Percentiles rank a stretch among this genome's conserved stretches.
Evolutionary conservation across 2,888 invertebrate genomes (phyloP).

Genomic region (Creontiades dilutus): DNA sequence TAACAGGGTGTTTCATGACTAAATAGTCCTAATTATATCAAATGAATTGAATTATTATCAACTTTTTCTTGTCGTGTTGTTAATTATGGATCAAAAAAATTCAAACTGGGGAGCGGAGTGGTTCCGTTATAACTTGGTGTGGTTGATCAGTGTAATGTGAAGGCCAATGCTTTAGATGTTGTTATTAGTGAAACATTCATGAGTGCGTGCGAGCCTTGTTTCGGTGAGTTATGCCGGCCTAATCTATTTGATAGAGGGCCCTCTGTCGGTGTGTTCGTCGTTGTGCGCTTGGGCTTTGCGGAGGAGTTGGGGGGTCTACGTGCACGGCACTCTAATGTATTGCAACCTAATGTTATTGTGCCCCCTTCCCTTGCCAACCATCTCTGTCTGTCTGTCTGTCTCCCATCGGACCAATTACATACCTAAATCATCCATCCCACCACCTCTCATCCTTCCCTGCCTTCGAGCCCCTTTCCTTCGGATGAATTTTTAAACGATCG

Average conservation of each 20-base stretch:
- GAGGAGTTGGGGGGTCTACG: slow-evolving; percentile 64
- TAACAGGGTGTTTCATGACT: too few relatives aligned
- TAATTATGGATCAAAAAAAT: too few relatives aligned
- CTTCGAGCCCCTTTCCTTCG: slow-evolving; percentile 70
- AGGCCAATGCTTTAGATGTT: slow-evolving; percentile 42
- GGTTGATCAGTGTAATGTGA: not conserved
- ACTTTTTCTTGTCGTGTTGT: too few relatives aligned
- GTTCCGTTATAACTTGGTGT: not conserved
- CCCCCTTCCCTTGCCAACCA: slow-evolving; percentile 51
- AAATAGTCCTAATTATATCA: too few relatives aligned
- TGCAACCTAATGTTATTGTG: slow-evolving; percentile 74
- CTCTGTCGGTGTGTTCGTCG: slow-evolving; percentile 69
- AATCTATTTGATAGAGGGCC: slow-evolving; percentile 74
- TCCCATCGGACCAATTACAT: slow-evolving; percentile 73
- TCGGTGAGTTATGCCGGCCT: slow-evolving; percentile 74
- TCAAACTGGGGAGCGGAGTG: not conserved
- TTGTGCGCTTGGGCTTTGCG: not conserved
- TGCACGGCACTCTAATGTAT: slow-evolving; percentile 75
- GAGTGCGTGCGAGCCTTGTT: slow-evolving; percentile 39
- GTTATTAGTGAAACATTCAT: slow-evolving; percentile 55
- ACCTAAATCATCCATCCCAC: slow-evolving; percentile 72
- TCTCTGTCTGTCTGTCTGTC: slow-evolving; percentile 54
- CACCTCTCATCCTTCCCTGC: slow-evolving; percentile 71
- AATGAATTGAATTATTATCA: too few relatives aligned
- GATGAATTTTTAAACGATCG: slow-evolving; percentile 60